phyloP scores from a whole-genome alignment of 2,113 vertebrate species.

The Noturus placidus region DNA sequence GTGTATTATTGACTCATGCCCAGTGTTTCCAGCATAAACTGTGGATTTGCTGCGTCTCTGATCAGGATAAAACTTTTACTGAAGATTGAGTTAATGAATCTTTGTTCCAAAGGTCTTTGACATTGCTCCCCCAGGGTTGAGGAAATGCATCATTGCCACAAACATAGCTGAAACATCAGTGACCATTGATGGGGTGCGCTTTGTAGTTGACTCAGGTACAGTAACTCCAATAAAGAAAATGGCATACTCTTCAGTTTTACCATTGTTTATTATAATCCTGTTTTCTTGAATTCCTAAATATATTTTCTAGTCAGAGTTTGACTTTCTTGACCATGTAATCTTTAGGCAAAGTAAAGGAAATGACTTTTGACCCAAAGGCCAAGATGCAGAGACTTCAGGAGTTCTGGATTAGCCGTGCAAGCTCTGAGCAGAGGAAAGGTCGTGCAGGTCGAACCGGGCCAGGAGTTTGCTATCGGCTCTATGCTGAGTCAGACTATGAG shows the following conservation, averaged over 20 bases:
- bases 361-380: constrained; percentile 88
- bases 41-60: not conserved
- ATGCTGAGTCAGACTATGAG: constrained; percentile 83
- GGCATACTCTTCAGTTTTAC: not conserved
- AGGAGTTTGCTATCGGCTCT: constrained; percentile 89
- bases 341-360: constrained; percentile 92
- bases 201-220: constrained; percentile 87
- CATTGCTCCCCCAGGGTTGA: constrained; percentile 81
- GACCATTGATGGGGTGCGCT: constrained; percentile 91
- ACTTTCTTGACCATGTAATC: not conserved
- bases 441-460: constrained; percentile 88
- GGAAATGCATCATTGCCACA: constrained; percentile 92
- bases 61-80: not conserved
- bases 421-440: constrained; percentile 91
- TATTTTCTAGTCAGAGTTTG: not conserved
- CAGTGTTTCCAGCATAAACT: not conserved
- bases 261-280: not conserved
- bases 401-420: constrained; percentile 95
- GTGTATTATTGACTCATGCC: not conserved
- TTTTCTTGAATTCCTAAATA: not conserved
- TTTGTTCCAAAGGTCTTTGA: constrained; percentile 82
- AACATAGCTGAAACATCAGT: constrained; percentile 94
- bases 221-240: constrained; percentile 8
- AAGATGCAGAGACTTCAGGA: constrained; percentile 92
- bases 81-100: not conserved